Conservation (phyloP, 2,888 invertebrate species). For the Agriotes lineatus region DNA sequence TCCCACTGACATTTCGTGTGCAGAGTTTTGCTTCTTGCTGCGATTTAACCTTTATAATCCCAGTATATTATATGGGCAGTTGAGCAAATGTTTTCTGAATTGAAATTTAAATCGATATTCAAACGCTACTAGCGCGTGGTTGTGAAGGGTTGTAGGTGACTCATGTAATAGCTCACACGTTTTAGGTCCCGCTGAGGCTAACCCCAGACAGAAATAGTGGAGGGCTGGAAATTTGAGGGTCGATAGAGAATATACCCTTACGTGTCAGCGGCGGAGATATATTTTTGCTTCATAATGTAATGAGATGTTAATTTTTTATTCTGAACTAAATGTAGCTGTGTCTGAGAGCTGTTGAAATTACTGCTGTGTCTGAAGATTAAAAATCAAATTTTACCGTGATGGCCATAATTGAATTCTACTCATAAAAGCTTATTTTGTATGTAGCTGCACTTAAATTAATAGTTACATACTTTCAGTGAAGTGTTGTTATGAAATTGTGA, state of each 20-base stretch:
- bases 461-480: no score
- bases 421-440: no score
- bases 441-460: no score
- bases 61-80: slow-evolving; percentile 8
- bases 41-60: slow-evolving; percentile 10
- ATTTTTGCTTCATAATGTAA: not conserved
- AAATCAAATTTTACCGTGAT: no score
- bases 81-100: slow-evolving; percentile 21
- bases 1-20: slow-evolving; percentile 1
- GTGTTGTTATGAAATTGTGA: no score
- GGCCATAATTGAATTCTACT: no score
- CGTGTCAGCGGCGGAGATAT: slow-evolving; percentile 5
- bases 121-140: not conserved
- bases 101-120: slow-evolving; percentile 25
- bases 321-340: no score
- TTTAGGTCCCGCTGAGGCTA: slow-evolving; percentile 20
- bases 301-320: no score
- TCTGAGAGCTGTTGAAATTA: no score
- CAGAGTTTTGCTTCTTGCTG: slow-evolving; percentile 4
- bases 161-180: slow-evolving; percentile 26
- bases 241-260: slow-evolving; percentile 14
- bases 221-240: slow-evolving; percentile 24
- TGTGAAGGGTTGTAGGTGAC: slow-evolving; percentile 25
- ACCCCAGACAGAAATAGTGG: slow-evolving; percentile 18
- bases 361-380: no score